Evolutionary conservation across 2,888 invertebrate genomes (phyloP).

Genomic region (Scrobipalpa costella): DNA sequence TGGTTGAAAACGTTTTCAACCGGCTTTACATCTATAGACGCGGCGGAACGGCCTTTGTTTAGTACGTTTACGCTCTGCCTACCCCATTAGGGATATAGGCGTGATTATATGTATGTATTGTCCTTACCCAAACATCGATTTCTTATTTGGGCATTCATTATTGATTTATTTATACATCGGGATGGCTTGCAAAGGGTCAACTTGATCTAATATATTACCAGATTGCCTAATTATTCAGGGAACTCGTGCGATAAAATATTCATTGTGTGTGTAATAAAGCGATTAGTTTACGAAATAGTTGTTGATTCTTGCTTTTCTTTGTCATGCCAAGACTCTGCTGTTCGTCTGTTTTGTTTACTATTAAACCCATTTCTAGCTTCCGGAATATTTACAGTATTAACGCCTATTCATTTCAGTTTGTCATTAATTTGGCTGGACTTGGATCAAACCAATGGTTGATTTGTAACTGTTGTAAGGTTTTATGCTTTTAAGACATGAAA

Average conservation of each 20-base stretch:
- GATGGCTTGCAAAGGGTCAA: conserved; percentile 1
- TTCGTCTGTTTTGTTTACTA: conserved; percentile 52
- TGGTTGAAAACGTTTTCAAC: too few species aligned
- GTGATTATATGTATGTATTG: not conserved
- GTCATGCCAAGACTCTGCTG: conserved; percentile 37
- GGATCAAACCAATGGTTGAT: too few species aligned
- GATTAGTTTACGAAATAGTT: not conserved
- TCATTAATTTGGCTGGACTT: not conserved
- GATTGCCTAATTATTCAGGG: not conserved
- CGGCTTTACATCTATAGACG: too few species aligned
- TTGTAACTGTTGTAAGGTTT: too few species aligned
- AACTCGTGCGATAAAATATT: conserved; percentile 3
- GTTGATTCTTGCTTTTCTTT: conserved; percentile 21
- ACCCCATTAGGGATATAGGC: too few species aligned
- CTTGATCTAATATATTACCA: conserved; percentile 8
- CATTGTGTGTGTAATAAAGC: not conserved
- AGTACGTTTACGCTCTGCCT: too few species aligned
- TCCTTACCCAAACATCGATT: conserved; percentile 6
- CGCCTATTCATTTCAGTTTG: conserved; percentile 32
- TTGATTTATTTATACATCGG: not conserved
- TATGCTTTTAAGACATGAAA: too few species aligned
- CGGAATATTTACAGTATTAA: conserved; percentile 45
- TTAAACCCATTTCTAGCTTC: conserved; percentile 42
- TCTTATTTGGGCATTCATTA: conserved; percentile 15
- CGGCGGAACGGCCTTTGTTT: too few species aligned